Percentiles rank a stretch among this genome's conserved stretches.
Evolutionary conservation across 2,888 invertebrate species (phyloP).

Genomic region (Flexamia atlantica): DNA sequence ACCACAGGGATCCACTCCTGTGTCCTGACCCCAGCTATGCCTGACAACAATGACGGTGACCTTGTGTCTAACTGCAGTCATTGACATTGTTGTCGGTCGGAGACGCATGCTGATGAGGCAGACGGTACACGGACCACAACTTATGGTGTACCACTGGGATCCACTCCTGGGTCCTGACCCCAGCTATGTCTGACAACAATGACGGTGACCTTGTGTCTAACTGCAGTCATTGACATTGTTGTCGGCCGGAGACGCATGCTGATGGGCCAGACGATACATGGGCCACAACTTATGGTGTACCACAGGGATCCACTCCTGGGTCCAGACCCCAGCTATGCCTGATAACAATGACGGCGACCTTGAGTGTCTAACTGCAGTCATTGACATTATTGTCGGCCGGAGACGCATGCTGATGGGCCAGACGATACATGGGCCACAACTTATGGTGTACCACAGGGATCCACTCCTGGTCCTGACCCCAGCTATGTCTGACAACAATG

Average conservation of each 20-base stretch:
- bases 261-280: too few relatives aligned
- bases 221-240: neutral
- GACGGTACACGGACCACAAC: too few relatives aligned
- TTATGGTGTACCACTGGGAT: neutral
- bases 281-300: neutral
- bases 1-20: slow-evolving; percentile 12
- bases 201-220: slow-evolving; percentile 8
- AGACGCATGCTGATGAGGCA: neutral
- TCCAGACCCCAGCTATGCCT: slow-evolving; percentile 4
- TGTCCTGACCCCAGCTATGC: slow-evolving; percentile 6
- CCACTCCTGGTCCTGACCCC: slow-evolving; percentile 16
- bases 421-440: too few relatives aligned
- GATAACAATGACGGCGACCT: neutral
- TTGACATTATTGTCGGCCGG: neutral
- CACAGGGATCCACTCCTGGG: slow-evolving; percentile 13
- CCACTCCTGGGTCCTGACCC: slow-evolving; percentile 22
- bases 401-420: neutral
- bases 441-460: neutral
- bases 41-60: slow-evolving; percentile 5
- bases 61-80: slow-evolving; percentile 8
- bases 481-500: slow-evolving; percentile 8
- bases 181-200: slow-evolving; percentile 1
- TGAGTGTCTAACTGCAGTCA: slow-evolving; percentile 3
- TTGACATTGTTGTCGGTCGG: neutral
- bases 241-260: neutral